Base-by-base conservation (phyloP, 2,797 vertebrate species). In the Hydrophis major region DNA sequence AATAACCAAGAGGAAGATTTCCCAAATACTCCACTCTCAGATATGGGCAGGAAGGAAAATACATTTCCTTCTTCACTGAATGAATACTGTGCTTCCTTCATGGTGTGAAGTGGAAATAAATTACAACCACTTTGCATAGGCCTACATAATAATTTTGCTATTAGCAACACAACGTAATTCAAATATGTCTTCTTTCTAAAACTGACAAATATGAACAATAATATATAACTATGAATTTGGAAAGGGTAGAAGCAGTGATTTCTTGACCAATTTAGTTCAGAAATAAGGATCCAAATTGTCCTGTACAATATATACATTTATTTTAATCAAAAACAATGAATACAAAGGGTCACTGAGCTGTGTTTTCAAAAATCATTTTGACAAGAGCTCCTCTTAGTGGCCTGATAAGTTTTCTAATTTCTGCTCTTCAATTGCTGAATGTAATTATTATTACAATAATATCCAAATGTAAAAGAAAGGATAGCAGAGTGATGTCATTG, bases 361-460 rank as follows among this genome's bases (percentile, higher is more conserved):
- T 2, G 47, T 83, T 57, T 32, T 47, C 1, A 5, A 90, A 87
- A 61, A 61, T 97, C 0, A 0, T 56, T 91, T 97, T 95, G 95
- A 13, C 95, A 95, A 95, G 96, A 97, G 97, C 97, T 95, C 98
- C 98, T 59, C 97, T 96, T 20, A 91, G 97, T 94, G 98, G 96
- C 32, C 22, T 11, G n/a, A 63, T 0, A 5, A 3, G 59, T 86
- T 93, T 95, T 93, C 93, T 78, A 63, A 88, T 59, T 88, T 50
- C 42, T 14, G 16, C 13, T 42, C 14, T 47, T 88, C 22, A 32
- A 25, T 61, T 88, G 60, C 10, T 53, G 13, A 28, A 11, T 37
- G 32, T 28, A 25, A 47, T 86, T 89, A 87, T 42, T 53, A 60
- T 88, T 7, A 90, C 22, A 74, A 32, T 6, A 47, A 92, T 47